A percentile compares a stretch with the other conserved stretches of the same genome.
phyloP scores from a whole-genome alignment of 1,140 invertebrate genomes.

The Bombus waltoni region DNA sequence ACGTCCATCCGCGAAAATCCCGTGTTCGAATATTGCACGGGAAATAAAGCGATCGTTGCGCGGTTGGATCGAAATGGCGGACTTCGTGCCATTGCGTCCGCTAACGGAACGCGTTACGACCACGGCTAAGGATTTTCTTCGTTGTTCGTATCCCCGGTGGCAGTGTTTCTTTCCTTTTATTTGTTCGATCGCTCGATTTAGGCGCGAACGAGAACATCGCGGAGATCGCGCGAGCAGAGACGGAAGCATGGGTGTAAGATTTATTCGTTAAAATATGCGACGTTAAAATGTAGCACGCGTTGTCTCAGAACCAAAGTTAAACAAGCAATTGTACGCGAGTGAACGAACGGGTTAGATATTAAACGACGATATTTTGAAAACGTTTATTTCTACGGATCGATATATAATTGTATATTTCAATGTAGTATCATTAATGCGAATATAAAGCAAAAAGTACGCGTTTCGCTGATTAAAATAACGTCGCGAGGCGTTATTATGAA shows the following conservation, averaged over 20 bases:
- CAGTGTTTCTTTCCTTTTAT: not conserved
- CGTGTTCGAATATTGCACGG: constrained; percentile 36
- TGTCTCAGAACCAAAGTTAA: too few relatives aligned
- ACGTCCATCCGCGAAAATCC: constrained; percentile 8
- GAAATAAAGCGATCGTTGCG: constrained; percentile 23
- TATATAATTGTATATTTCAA: too few relatives aligned
- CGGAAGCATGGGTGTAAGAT: not conserved
- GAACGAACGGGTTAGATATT: too few relatives aligned
- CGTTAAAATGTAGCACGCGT: too few relatives aligned
- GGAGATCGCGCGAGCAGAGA: too few relatives aligned
- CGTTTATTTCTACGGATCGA: too few relatives aligned
- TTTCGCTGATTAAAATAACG: not conserved
- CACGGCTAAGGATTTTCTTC: not conserved
- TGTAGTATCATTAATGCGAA: too few relatives aligned
- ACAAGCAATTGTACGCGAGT: too few relatives aligned
- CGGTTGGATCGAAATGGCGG: constrained; percentile 17
- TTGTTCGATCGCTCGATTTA: not conserved
- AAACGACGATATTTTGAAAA: too few relatives aligned
- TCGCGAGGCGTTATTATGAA: not conserved
- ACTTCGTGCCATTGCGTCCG: not conserved
- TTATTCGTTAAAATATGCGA: too few relatives aligned
- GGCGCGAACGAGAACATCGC: too few relatives aligned
- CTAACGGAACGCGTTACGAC: not conserved
- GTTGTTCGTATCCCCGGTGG: accelerated
- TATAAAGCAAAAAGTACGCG: too few relatives aligned